phyloP scores from a whole-genome alignment of 2,113 vertebrate species.

The Brienomyrus longianalis region DNA sequence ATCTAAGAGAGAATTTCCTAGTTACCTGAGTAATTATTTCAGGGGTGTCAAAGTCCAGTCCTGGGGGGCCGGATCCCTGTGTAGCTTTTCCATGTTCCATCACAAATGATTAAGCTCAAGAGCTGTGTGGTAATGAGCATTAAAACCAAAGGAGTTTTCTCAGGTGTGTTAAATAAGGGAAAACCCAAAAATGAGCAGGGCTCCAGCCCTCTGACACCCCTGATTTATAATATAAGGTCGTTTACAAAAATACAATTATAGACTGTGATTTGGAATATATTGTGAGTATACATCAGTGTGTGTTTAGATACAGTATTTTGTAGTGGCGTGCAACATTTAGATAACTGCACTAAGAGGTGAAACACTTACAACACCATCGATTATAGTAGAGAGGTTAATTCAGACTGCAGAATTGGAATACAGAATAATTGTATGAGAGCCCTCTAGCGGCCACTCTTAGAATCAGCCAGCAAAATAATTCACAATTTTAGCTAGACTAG shows the following conservation, averaged over 20 bases:
- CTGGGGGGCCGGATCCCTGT: too few species aligned
- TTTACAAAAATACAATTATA: neutral
- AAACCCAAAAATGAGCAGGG: too few species aligned
- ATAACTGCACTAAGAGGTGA: neutral
- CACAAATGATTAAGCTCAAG: too few species aligned
- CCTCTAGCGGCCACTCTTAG: neutral
- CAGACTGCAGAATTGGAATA: neutral
- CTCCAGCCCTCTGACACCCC: too few species aligned
- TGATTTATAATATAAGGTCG: neutral
- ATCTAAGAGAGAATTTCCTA: neutral
- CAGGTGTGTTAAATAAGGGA: too few species aligned
- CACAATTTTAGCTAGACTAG: neutral
- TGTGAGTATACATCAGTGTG: neutral
- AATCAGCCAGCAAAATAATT: neutral
- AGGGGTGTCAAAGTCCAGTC: too few species aligned
- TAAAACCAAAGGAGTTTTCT: too few species aligned
- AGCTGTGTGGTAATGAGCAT: too few species aligned
- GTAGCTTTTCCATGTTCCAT: too few species aligned
- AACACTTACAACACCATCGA: neutral
- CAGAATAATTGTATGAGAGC: neutral
- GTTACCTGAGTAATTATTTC: neutral
- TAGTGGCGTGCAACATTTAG: neutral
- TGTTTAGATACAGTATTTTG: neutral
- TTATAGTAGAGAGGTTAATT: neutral
- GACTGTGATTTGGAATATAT: neutral